A percentile compares a stretch with the other conserved stretches of the same genome.
These are phyloP conservation scores for Brevipalpus yothersi DNA, from an alignment of 1,140 invertebrate genomes.

Conservation along the genomic window DNA sequence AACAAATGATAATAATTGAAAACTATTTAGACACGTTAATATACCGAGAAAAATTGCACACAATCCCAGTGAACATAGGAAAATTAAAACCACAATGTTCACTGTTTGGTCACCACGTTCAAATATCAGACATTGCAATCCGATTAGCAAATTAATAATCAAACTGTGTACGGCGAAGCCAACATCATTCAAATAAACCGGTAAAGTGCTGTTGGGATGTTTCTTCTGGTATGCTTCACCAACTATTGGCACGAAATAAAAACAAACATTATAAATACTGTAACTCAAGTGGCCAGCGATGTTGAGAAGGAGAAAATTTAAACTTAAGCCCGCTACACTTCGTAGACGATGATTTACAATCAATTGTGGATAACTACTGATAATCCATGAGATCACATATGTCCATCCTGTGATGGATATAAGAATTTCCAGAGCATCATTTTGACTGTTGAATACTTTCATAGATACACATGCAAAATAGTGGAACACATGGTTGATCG, in stretches of 20 bases:
- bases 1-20: conserved; percentile 73
- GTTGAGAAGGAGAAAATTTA: conserved; percentile 80
- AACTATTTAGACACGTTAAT: conserved; percentile 20
- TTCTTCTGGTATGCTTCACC: conserved; percentile 46
- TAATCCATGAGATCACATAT: conserved; percentile 89
- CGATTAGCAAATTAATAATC: conserved; percentile 51
- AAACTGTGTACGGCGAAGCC: conserved; percentile 80
- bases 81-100: not conserved
- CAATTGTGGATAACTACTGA: conserved; percentile 95
- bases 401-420: conserved; percentile 45
- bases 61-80: not conserved
- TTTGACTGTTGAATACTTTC: too few relatives aligned
- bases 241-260: conserved; percentile 51
- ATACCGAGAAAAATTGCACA: not conserved
- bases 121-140: conserved; percentile 72
- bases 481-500: too few relatives aligned
- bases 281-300: conserved; percentile 80
- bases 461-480: too few relatives aligned
- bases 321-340: conserved; percentile 89
- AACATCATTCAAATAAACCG: conserved; percentile 90
- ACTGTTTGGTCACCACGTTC: conserved; percentile 45
- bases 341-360: conserved; percentile 67
- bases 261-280: conserved; percentile 67
- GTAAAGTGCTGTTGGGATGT: conserved; percentile 53
- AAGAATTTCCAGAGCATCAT: too few relatives aligned